Conservation (phyloP, 2,113 vertebrate species). For the Ammodramus savannarum region DNA sequence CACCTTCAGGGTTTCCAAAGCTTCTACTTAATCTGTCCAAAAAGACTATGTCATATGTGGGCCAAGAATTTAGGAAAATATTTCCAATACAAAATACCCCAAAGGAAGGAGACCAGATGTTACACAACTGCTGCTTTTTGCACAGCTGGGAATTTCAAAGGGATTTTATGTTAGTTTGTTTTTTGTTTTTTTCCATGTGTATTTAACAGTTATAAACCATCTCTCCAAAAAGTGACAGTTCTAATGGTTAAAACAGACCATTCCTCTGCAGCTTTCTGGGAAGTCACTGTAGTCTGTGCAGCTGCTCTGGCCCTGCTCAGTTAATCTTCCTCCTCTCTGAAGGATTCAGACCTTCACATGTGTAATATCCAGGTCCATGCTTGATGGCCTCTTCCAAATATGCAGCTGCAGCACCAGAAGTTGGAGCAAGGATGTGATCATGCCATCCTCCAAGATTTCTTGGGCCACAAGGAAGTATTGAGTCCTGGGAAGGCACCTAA, state of each 20-base stretch:
- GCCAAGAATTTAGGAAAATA: not conserved
- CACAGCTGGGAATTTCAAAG: not conserved
- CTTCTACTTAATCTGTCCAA: not conserved
- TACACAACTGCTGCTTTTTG: not conserved
- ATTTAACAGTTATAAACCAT: not conserved
- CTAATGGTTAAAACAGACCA: not conserved
- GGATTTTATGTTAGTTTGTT: not conserved
- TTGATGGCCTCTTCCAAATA: not conserved
- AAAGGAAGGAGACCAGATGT: not conserved
- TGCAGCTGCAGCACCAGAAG: not conserved
- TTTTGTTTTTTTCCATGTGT: rapidly evolving
- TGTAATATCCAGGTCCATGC: not conserved
- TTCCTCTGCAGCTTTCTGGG: not conserved
- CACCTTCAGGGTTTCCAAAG: not conserved
- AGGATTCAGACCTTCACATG: not conserved
- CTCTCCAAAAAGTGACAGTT: not conserved
- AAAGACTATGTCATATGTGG: not conserved
- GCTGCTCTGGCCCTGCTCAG: not conserved
- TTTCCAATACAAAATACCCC: not conserved
- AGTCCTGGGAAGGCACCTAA: not conserved
- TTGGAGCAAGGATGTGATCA: not conserved
- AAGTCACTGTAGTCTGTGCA: not conserved
- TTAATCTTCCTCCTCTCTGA: not conserved
- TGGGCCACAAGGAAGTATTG: not conserved
- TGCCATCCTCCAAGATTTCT: not conserved